Evolutionary conservation across 2,113 vertebrate species (phyloP), one percentile per base, ranked within the genome.

Genomic region (Silurus glanis): DNA sequence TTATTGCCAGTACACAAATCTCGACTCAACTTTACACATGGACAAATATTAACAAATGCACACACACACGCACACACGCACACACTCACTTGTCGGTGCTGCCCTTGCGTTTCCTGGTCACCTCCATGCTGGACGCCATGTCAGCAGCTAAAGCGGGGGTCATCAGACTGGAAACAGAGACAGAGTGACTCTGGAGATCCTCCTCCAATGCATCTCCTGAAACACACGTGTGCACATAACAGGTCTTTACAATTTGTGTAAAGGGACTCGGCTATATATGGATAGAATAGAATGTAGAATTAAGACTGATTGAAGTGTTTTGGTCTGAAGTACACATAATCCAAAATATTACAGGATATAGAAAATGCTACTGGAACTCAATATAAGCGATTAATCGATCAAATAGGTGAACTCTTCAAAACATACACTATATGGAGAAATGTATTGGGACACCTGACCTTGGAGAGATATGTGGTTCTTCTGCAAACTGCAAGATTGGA

Each of bases 41-140:
- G 51, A 17, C 12, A 55, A 23, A n/a, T n/a, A 67, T 56, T n/a
- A 61, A 59, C 28, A 56, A 81, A 37, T 37, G 37, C 37, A 37
- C 23, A 25, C 0, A 59, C 51, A 28, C 64, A 67, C 6, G 51
- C 6, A 47, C 61, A n/a, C n/a, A 6, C 19, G 9, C 37, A 58
- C 78, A 8, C 69, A 94, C 97, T 96, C 87, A 98, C 97, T 95
- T 95, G 82, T 98, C 97, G 13, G 93, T 94, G 86, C 96, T 97
- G 88, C 94, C 95, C 91, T 96, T 97, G 80, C 96, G 95, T 87
- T 99, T 98, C 87, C 96, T 93, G 17, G 97, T 94, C 88, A 96
- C 93, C 85, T 97, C 96, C 79, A 80, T 87, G 19, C 80, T 94
- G 25, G 95, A 91, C 13, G 95, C 88, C 80, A 94, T 23, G 82